A percentile compares a stretch with the other conserved stretches of the same genome.
These are phyloP conservation scores for Rotaria magnacalcarata DNA, from an alignment of 2,888 invertebrate genomes.

Conservation along the genomic window DNA sequence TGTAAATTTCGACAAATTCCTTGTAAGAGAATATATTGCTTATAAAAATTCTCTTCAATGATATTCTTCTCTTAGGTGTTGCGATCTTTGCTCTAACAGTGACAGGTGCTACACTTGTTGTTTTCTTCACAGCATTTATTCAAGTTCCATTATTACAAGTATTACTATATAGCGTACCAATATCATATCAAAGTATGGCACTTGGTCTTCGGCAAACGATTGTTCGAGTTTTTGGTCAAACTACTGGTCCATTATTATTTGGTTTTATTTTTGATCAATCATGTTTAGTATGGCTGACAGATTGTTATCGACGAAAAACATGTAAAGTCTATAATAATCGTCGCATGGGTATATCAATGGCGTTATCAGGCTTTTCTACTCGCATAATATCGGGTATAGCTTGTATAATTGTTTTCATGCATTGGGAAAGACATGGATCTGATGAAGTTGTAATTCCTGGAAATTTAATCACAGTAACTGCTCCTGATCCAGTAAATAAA, in stretches of 20 bases:
- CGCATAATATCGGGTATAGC: not conserved
- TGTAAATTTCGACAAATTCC: conserved; percentile 23
- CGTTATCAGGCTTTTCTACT: not conserved
- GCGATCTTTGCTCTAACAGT: not conserved
- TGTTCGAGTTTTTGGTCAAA: conserved; percentile 13
- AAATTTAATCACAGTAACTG: not conserved
- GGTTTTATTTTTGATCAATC: conserved; percentile 26
- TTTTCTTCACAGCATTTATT: conserved; percentile 23
- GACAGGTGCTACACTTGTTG: not conserved
- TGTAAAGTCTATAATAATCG: conserved; percentile 28
- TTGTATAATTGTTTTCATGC: not conserved
- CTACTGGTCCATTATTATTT: conserved; percentile 15
- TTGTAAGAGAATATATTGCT: not conserved
- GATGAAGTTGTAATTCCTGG: not conserved
- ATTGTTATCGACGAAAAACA: not conserved
- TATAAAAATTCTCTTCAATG: not conserved
- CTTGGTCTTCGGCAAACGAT: conserved; percentile 26
- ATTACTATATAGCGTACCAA: not conserved
- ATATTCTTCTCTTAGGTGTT: not conserved
- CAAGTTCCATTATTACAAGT: conserved; percentile 16
- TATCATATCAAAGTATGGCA: not conserved
- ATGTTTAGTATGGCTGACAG: not conserved
- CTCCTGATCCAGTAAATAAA: not conserved
- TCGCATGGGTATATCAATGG: conserved; percentile 24
- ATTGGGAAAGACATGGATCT: not conserved